phyloP scores from a whole-genome alignment of 1,140 invertebrate genomes.

The Dermatophagoides farinae region DNA sequence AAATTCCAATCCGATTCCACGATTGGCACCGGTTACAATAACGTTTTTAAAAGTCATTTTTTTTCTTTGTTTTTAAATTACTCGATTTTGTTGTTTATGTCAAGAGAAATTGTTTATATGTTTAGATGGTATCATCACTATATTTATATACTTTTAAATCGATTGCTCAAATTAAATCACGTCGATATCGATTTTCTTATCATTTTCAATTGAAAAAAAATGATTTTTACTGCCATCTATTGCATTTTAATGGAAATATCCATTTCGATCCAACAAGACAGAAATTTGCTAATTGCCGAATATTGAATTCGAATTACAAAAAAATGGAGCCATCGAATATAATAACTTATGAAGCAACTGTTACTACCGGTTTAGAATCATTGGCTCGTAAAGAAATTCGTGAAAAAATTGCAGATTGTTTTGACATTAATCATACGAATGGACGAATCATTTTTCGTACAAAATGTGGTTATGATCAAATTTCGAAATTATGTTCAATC shows the following conservation, averaged over 20 bases:
- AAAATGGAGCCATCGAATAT: background rate
- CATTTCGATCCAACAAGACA: too few relatives aligned
- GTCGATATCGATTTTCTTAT: too few relatives aligned
- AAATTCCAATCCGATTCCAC: constrained; percentile 62
- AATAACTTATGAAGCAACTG: constrained; percentile 25
- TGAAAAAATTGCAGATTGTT: constrained; percentile 28
- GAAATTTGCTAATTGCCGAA: background rate
- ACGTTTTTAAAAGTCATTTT: constrained; percentile 26
- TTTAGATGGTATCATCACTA: too few relatives aligned
- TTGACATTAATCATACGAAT: constrained; percentile 21
- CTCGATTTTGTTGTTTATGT: background rate
- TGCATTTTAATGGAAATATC: too few relatives aligned
- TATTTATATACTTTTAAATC: too few relatives aligned
- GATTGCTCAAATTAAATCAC: too few relatives aligned
- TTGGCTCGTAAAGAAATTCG: constrained; percentile 33
- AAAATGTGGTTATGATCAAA: constrained; percentile 27
- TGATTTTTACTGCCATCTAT: too few relatives aligned
- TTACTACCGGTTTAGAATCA: constrained; percentile 34
- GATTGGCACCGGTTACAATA: constrained; percentile 64
- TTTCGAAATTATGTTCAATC: constrained; percentile 29
- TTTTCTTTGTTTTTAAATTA: background rate
- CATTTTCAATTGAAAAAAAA: too few relatives aligned
- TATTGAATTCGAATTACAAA: background rate
- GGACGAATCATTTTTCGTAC: constrained; percentile 33
- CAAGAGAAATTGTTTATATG: background rate